Evolutionary conservation across 2,113 vertebrate genomes (phyloP).

Genomic region (Agelaius phoeniceus): DNA sequence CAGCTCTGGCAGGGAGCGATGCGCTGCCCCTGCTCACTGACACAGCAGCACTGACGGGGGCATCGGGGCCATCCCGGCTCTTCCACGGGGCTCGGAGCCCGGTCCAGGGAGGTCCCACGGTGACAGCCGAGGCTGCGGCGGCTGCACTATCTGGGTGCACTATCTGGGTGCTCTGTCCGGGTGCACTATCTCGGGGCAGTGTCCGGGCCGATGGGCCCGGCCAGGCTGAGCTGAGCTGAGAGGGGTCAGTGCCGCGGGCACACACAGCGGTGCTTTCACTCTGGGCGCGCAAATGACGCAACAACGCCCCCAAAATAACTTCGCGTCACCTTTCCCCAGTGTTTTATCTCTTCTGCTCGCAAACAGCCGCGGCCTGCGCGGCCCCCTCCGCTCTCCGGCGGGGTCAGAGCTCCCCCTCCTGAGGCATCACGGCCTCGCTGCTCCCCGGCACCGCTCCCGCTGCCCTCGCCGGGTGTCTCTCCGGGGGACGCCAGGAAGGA

Average conservation of each 20-base stretch:
- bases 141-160: too few species aligned
- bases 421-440: background rate
- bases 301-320: background rate
- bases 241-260: fast-evolving
- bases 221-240: fast-evolving
- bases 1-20: background rate
- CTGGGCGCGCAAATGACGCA: background rate
- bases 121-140: background rate
- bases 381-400: background rate
- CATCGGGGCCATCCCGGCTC: background rate
- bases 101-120: background rate
- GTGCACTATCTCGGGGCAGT: background rate
- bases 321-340: fast-evolving
- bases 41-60: background rate
- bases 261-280: fast-evolving
- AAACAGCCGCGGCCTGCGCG: background rate
- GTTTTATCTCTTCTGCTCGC: background rate
- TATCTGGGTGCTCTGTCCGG: too few species aligned
- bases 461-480: background rate
- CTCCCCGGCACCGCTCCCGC: background rate
- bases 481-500: background rate
- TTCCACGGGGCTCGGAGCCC: background rate
- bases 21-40: background rate
- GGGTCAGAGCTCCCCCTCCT: conserved; percentile 19
- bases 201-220: background rate